Conservation (phyloP, 2,888 invertebrate species). For the Charanyca ferruginea region DNA sequence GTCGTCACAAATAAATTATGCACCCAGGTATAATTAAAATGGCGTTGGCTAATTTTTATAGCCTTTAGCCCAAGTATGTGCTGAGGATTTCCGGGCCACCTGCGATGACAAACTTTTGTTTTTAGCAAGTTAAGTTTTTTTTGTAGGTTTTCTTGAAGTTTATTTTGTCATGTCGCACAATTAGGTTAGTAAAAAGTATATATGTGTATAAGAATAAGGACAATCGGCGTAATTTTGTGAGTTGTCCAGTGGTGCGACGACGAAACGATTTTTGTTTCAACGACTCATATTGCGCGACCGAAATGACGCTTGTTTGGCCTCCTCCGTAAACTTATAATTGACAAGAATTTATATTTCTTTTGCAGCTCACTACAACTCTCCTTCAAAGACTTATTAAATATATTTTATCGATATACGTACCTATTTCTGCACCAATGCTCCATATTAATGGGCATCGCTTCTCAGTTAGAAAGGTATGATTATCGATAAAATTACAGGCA, state of each 20-base stretch:
- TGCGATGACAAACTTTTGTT: slow-evolving; percentile 57
- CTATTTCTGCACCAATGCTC: not conserved
- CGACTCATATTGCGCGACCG: not conserved
- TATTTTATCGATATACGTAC: no score
- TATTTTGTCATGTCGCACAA: not conserved
- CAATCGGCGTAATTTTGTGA: no score
- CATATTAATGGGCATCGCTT: not conserved
- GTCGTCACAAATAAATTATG: slow-evolving; percentile 43
- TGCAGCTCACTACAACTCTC: no score
- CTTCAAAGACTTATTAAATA: no score
- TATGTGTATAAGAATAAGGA: no score
- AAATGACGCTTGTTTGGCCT: not conserved
- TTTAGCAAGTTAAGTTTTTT: not conserved
- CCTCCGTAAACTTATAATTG: not conserved
- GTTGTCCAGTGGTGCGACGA: no score
- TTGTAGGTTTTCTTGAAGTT: slow-evolving; percentile 19
- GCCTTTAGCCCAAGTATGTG: slow-evolving; percentile 66
- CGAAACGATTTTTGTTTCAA: not conserved
- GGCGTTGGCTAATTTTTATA: slow-evolving; percentile 66
- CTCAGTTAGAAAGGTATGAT: not conserved
- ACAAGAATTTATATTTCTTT: not conserved
- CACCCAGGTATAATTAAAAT: slow-evolving; percentile 49
- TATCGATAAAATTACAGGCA: not conserved
- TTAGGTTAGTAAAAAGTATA: not conserved
- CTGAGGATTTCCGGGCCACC: slow-evolving; percentile 70